Base-by-base conservation (phyloP, 2,888 invertebrate genomes). In the Leptura quadrifasciata region DNA sequence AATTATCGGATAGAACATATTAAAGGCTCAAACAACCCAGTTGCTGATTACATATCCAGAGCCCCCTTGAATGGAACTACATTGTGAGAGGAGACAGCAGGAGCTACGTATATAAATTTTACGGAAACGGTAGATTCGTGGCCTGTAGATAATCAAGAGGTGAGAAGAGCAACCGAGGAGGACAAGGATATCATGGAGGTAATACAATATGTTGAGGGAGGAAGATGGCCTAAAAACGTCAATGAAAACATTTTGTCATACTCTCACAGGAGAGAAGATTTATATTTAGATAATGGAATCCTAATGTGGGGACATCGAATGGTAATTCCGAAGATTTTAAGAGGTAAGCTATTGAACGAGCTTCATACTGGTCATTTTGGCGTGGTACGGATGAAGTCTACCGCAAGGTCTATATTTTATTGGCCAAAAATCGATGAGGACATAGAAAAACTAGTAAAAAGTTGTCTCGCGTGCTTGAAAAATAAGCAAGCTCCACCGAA, bases 1-100 rank as follows among this genome's bases (percentile, higher is more conserved):
- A 35, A 61, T 9, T 79, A 74, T 68, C 55, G 54, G n/a, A 76
- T 79, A 9, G 47, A 72, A 57, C 65, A 77, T 58, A 61, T 79
- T n/a, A 77, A 65, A 35, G 77, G 77, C n/a, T 52, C 17, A 15
- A 47, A 74, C 4, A 79, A 79, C 52, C 10, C 35, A 15, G 71
- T 76, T 12, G 77, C 77, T 0, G 77, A 76, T 55, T 72, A 54
- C 18, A 54, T 77, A 18, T 72, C 72, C 9, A 65, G 77, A 61
- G 27, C 60, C 24, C 75, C 77, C 10, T n/a, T 31, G 27, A 18
- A 18, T 24, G 54, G 17, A 1, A 55, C 17, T 10, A 15, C 15
- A 17, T 21, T 17, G 4, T 31, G 17, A n/a, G 58, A 55, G n/a
- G 55, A 69, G 17, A 17, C 24, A 4, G 60, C 20, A 6, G 6